Percentiles rank a stretch among this genome's conserved stretches.
These are phyloP conservation scores for Oncorhynchus mykiss DNA, from an alignment of 2,113 vertebrate species.

Conservation along the genomic window DNA sequence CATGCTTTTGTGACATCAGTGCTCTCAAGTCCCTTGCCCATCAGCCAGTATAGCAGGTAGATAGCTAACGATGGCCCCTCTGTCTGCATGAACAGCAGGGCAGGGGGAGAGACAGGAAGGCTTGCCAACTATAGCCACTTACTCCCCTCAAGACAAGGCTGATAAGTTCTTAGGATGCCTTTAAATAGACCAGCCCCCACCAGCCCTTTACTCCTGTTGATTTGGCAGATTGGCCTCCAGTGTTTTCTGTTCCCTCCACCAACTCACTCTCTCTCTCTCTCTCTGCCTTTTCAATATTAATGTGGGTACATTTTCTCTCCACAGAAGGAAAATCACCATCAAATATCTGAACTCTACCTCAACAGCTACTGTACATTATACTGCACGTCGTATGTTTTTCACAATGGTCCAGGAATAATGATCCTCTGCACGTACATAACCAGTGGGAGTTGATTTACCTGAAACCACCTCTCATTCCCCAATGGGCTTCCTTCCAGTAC, in stretches of 20 bases:
- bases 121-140: constrained; percentile 35
- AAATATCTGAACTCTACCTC: no score
- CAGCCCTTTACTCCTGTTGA: constrained; percentile 11
- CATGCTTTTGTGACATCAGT: constrained; percentile 1
- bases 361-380: no score
- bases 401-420: no score
- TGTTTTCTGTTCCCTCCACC: neutral
- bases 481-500: no score
- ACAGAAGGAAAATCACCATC: no score
- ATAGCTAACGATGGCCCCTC: no score
- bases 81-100: neutral
- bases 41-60: constrained; percentile 10
- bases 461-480: no score
- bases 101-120: neutral
- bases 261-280: neutral
- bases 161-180: constrained; percentile 31
- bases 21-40: neutral
- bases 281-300: no score
- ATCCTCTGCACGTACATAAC: no score
- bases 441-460: no score
- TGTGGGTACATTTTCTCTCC: no score
- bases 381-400: no score
- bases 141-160: constrained; percentile 26
- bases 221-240: constrained; percentile 9
- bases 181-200: constrained; percentile 43